Conservation (phyloP, 2,113 vertebrate species). For the Tetrao urogallus region DNA sequence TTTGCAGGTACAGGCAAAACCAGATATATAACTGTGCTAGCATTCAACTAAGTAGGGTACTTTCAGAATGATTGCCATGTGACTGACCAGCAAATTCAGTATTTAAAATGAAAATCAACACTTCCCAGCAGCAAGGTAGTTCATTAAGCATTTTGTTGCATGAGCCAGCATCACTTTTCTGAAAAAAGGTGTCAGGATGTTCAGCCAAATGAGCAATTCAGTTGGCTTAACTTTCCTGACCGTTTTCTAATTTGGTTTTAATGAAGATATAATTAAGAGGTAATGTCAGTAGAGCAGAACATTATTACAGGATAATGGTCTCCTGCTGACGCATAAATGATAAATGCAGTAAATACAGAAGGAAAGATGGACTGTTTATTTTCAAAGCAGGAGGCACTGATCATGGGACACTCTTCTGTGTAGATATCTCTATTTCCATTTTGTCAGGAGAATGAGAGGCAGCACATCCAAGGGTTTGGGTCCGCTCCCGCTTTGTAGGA, state of each 20-base stretch:
- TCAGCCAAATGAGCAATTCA: slow-evolving; percentile 67
- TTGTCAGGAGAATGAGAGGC: not conserved
- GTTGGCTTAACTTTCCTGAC: slow-evolving; percentile 65
- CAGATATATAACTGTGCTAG: not conserved
- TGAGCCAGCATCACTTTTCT: slow-evolving; percentile 42
- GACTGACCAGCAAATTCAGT: slow-evolving; percentile 23
- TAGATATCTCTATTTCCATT: slow-evolving; percentile 31
- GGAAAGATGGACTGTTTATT: slow-evolving; percentile 5
- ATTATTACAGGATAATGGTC: slow-evolving; percentile 61
- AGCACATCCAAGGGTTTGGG: not conserved
- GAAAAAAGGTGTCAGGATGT: slow-evolving; percentile 25
- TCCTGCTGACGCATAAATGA: slow-evolving; percentile 56
- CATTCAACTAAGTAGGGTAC: not conserved
- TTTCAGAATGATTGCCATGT: not conserved
- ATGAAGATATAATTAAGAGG: slow-evolving; percentile 74
- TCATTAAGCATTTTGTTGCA: slow-evolving; percentile 38
- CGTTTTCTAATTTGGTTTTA: slow-evolving; percentile 68
- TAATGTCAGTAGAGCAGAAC: slow-evolving; percentile 64
- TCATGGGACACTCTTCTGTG: slow-evolving; percentile 11
- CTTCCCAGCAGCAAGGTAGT: slow-evolving; percentile 15
- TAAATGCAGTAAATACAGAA: slow-evolving; percentile 58
- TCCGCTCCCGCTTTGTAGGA: not conserved
- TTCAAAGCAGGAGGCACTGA: slow-evolving; percentile 35
- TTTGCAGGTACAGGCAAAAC: not conserved
- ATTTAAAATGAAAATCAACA: slow-evolving; percentile 52